A percentile compares a stretch with the other conserved stretches of the same genome.
phyloP scores from a whole-genome alignment of 1,140 invertebrate species.

The Steinernema khuongi region DNA sequence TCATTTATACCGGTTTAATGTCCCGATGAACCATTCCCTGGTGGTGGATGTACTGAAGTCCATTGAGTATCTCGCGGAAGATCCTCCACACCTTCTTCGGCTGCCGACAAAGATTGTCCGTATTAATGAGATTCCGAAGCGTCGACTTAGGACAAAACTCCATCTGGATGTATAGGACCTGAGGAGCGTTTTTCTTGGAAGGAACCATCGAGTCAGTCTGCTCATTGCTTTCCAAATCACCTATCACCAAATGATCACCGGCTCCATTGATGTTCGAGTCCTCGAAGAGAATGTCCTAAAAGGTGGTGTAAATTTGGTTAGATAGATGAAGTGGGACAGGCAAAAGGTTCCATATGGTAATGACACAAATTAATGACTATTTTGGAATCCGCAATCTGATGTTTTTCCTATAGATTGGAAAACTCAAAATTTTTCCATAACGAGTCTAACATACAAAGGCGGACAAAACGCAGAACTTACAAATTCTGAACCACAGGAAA shows the following conservation, averaged over 20 bases:
- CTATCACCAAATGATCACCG: conserved; percentile 19
- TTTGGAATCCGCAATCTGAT: no score
- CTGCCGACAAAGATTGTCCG: conserved; percentile 70
- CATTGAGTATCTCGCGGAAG: conserved; percentile 85
- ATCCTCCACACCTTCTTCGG: conserved; percentile 77
- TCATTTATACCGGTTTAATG: conserved; percentile 37
- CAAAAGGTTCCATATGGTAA: no score
- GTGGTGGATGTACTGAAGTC: conserved; percentile 82
- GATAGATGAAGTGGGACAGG: no score
- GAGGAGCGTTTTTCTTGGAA: neutral
- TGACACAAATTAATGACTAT: no score
- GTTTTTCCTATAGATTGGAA: no score
- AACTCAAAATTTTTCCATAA: no score
- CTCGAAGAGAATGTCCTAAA: conserved; percentile 19
- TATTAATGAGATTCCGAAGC: conserved; percentile 70
- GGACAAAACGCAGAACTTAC: no score
- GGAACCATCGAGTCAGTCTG: neutral
- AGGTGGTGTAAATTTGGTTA: neutral
- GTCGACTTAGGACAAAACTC: conserved; percentile 67
- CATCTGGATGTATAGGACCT: conserved; percentile 61
- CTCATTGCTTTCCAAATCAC: conserved; percentile 16
- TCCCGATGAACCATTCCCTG: conserved; percentile 61
- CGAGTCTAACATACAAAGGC: no score
- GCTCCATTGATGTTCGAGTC: conserved; percentile 26
- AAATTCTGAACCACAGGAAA: neutral